Conservation (phyloP, 2,797 vertebrate species). For the Acrossocheilus fasciatus region DNA sequence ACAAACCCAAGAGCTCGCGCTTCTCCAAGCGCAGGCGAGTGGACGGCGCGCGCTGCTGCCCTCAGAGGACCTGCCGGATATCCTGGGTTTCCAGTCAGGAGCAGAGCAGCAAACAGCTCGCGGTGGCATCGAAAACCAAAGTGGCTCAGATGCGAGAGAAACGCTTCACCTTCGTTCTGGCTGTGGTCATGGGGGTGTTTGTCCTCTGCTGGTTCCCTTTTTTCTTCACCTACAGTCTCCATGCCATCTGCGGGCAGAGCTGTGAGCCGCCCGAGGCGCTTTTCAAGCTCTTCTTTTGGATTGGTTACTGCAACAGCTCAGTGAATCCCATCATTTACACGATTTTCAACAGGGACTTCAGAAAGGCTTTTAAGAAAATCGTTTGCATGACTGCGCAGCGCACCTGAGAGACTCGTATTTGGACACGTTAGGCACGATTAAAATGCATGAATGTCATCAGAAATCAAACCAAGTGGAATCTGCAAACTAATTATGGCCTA, state of each 20-base stretch:
- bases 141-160: constrained; percentile 80
- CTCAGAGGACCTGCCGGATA: constrained; percentile 49
- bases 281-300: constrained; percentile 84
- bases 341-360: constrained; percentile 81
- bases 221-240: constrained; percentile 83
- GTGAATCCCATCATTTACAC: constrained; percentile 84
- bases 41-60: constrained; percentile 44
- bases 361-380: constrained; percentile 81
- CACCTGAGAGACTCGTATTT: constrained; percentile 34
- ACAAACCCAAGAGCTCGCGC: constrained; percentile 61
- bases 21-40: constrained; percentile 63
- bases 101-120: constrained; percentile 49
- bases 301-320: constrained; percentile 83
- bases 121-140: constrained; percentile 70
- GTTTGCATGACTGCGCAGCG: constrained; percentile 66
- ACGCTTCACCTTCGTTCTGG: constrained; percentile 81
- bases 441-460: not conserved
- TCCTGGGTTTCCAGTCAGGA: constrained; percentile 43
- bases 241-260: constrained; percentile 74
- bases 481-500: not conserved
- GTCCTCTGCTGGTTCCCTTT: constrained; percentile 83
- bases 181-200: constrained; percentile 81
- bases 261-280: constrained; percentile 75
- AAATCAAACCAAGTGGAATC: not conserved
- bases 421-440: not conserved